Percentiles rank a stretch among this genome's conserved stretches.
Evolutionary conservation across 1,140 invertebrate genomes (phyloP).

Genomic region (Lucilia cuprina): DNA sequence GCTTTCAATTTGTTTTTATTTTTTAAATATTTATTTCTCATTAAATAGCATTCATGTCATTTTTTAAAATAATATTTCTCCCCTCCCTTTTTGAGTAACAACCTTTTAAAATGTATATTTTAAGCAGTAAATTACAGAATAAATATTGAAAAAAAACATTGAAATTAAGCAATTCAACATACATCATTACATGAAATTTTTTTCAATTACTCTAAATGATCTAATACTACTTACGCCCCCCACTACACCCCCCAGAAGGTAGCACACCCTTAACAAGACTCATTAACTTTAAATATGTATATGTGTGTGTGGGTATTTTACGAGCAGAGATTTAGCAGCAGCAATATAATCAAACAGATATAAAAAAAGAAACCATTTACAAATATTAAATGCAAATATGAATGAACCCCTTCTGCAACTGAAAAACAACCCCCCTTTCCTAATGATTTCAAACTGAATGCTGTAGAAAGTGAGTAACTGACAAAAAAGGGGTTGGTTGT

Average conservation of each 20-base stretch:
- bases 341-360: neutral
- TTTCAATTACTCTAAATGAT: conserved; percentile 3
- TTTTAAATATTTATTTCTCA: no score
- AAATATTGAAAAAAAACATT: neutral
- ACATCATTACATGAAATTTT: neutral
- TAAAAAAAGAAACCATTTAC: neutral
- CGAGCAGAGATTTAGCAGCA: neutral
- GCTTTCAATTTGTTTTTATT: no score
- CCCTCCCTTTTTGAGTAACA: no score
- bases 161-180: neutral
- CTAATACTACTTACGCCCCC: neutral
- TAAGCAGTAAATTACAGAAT: neutral
- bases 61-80: no score
- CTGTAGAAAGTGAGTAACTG: no score
- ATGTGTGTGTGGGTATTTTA: neutral
- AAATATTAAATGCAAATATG: neutral
- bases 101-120: no score
- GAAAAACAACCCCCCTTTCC: neutral
- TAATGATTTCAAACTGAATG: no score
- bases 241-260: neutral
- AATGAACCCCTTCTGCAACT: neutral
- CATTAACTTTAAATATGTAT: neutral
- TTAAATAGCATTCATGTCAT: no score
- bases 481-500: neutral
- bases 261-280: neutral